These are phyloP conservation scores for Gryllus bimaculatus DNA, from an alignment of 1,140 invertebrate species.

Conservation along the genomic window DNA sequence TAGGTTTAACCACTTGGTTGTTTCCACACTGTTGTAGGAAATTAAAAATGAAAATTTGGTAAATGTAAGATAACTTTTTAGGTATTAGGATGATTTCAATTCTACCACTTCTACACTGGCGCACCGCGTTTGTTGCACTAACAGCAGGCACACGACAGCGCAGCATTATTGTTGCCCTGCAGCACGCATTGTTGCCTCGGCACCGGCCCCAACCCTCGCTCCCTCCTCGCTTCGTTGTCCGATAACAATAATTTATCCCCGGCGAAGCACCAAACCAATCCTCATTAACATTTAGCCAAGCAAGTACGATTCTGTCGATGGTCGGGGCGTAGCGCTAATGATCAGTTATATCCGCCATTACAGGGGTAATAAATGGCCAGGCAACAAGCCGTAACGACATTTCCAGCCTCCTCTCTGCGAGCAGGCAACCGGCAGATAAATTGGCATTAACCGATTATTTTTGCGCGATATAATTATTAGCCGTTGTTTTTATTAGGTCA, in stretches of 20 bases:
- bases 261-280: neutral
- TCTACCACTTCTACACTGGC: no score
- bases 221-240: neutral
- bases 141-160: no score
- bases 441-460: slow-evolving; percentile 5
- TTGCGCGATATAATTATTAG: neutral
- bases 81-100: no score
- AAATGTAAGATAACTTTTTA: no score
- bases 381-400: slow-evolving; percentile 3
- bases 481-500: neutral
- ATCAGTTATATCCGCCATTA: slow-evolving; percentile 4
- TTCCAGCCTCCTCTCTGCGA: neutral
- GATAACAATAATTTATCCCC: neutral
- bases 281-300: slow-evolving; percentile 4
- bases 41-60: no score
- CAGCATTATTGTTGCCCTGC: neutral
- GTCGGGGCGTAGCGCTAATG: neutral
- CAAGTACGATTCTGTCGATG: slow-evolving; percentile 3
- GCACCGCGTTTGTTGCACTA: no score
- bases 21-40: no score
- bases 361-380: neutral
- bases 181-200: neutral
- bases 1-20: no score
- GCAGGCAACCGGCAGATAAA: neutral
- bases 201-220: neutral